A percentile compares a stretch with the other conserved stretches of the same genome.
These are phyloP conservation scores for Hormaphis cornu DNA, from an alignment of 1,140 invertebrate genomes.

Conservation along the genomic window DNA sequence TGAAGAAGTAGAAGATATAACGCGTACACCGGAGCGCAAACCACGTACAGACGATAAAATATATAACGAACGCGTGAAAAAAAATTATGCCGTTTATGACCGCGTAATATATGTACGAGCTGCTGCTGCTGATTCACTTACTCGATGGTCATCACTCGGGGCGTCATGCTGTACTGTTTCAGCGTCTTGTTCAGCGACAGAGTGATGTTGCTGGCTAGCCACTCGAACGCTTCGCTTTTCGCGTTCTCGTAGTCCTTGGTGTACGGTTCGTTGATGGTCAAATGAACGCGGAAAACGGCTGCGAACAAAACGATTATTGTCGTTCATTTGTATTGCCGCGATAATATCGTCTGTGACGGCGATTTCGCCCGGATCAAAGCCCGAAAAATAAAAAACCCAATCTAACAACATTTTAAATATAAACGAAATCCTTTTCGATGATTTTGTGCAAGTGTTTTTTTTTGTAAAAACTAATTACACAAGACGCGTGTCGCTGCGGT, in stretches of 20 bases:
- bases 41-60: no score
- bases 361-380: no score
- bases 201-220: slow-evolving; percentile 41
- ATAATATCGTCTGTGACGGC: no score
- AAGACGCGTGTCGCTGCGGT: not conserved
- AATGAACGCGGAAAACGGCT: slow-evolving; percentile 44
- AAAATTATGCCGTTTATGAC: not conserved
- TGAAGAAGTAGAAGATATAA: no score
- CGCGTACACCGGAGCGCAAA: no score
- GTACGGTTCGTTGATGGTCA: slow-evolving; percentile 44
- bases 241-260: slow-evolving; percentile 40
- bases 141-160: slow-evolving; percentile 41
- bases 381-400: no score
- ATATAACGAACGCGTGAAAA: no score
- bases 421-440: no score
- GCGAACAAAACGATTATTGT: not conserved
- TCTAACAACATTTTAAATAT: no score
- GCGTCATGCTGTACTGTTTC: slow-evolving; percentile 41
- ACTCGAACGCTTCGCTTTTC: slow-evolving; percentile 41
- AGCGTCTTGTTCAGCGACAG: slow-evolving; percentile 43
- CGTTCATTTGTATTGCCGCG: no score
- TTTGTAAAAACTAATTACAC: no score
- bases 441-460: no score
- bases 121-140: not conserved
- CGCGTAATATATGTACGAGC: not conserved